Base-by-base conservation (phyloP, 2,113 vertebrate genomes). In the Dermatemys mawii region DNA sequence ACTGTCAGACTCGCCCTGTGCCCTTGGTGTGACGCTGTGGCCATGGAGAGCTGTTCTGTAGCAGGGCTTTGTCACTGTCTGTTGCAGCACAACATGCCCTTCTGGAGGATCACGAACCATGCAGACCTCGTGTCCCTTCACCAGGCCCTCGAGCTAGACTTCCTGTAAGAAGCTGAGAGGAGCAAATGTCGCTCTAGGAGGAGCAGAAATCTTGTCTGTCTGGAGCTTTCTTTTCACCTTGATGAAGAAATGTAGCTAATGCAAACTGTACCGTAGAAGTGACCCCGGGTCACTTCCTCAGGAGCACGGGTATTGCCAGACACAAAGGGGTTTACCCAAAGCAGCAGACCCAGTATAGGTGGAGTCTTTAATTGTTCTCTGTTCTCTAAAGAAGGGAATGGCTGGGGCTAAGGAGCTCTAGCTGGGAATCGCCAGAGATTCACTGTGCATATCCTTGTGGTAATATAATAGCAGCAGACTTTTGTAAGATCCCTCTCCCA, bases 51-150 rank as follows among this genome's bases (percentile, higher is more conserved):
- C 41, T 5, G 75, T 11, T 32, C 1, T 1, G 4, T 27, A 13
- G 88, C 44, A 27, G 6, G 90, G 1, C 78, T 6, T 26, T 86
- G 53, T 81, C 6, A 0, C 49, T 84, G 53, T 96, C 29, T 93
- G n/a, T 97, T 96, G 1, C 92, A 99, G 99, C 99, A 99, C 98
- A 99, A 99, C 97, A 99, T 99, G 99, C 99, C 99, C 2, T 99
- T 99, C 98, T 99, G 99, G 99, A 98, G 99, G 92, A 99, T 99
- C 98, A 99, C 99, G 41, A 98, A 99, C 46, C 99, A 99, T 0
- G 99, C 99, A 21, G 99, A 99, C 97, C 99, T 99, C 2, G 98
- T 99, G 93, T 99, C 99, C 81, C 99, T 99, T 78, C 99, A 99
- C 97, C 99, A 99, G 97, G 99, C 99, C 95, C 98, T 99, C 35